These are phyloP conservation scores for Macropus fuliginosus DNA, from an alignment of 2,797 vertebrate species.

Conservation along the genomic window DNA sequence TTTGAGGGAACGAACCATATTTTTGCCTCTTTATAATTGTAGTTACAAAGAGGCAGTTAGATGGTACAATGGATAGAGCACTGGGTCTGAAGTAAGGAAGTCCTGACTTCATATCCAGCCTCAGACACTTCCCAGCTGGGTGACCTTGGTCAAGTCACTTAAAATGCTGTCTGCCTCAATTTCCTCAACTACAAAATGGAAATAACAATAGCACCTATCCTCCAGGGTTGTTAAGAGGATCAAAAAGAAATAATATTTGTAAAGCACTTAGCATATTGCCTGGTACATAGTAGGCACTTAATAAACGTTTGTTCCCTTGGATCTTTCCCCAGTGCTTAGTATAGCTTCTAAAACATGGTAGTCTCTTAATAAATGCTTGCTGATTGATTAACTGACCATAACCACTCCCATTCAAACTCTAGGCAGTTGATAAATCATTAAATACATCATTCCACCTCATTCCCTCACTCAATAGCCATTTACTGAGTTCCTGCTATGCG, in stretches of 20 bases:
- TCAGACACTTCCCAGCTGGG: too few species aligned
- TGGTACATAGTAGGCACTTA: background rate
- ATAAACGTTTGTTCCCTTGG: background rate
- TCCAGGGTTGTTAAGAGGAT: too few species aligned
- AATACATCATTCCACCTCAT: background rate
- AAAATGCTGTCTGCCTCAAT: too few species aligned
- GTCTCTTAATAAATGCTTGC: background rate
- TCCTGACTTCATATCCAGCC: too few species aligned
- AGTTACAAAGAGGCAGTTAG: background rate
- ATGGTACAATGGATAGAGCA: background rate
- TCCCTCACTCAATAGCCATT: background rate
- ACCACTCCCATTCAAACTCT: background rate
- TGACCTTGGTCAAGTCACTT: too few species aligned
- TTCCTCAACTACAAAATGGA: too few species aligned
- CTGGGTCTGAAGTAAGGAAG: too few species aligned
- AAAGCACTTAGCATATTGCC: background rate
- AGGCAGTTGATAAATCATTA: background rate
- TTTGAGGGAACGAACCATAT: background rate
- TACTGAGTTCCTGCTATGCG: background rate
- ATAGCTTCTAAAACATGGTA: background rate
- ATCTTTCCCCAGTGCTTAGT: background rate
- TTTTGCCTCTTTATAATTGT: background rate
- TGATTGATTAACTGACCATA: background rate
- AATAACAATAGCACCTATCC: too few species aligned
- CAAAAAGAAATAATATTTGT: too few species aligned